Evolutionary conservation across 37 sponge, comb jelly and placozoan species (phyloP), one percentile per base, ranked within the genome.

Genomic region (Axinella damicornis): DNA sequence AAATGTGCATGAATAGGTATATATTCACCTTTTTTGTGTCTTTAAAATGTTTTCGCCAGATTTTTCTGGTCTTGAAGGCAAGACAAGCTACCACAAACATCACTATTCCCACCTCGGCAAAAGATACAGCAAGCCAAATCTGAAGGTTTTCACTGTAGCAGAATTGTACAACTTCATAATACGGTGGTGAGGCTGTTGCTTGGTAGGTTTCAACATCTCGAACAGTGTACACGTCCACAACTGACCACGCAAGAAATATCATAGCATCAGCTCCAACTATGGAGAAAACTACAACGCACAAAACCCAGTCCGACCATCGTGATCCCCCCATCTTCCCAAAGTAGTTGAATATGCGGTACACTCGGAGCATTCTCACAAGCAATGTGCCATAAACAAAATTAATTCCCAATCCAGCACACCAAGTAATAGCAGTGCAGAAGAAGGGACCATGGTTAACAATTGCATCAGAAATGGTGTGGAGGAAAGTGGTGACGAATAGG

Each of bases 1-100:
- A 32, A 5, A 81, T n/a, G 24, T 36, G 54, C 22, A 69, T 18
- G 38, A 69, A 69, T 22, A 84, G 37, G 37, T 37, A 76, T 11
- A 65, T 58, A 53, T 68, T 76, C 34, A 84, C 57, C 53, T 84
- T 84, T 38, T 84, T 84, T 22, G 85, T 84, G 59, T 84, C 85
- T 55, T 76, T 84, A 69, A 84, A 84, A 31, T 84, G 75, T 28
- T 41, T 25, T 13, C 58, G 55, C 13, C 34, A 31, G 1, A 84
- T 84, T 54, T 76, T 84, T 56, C 85, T 28, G 13, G 85, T 84
- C 30, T 53, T 79, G 27, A 73, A 37, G 1, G 87, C 75, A 16
- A 80, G 62, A 34, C 72, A 73, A 13, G 80, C 16, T 11, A 87
- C 55, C 30, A 73, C 52, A 14, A 80, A 38, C 0, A 72, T 63